phyloP scores from a whole-genome alignment of 2,888 invertebrate species.

The Capitulum mitella region DNA sequence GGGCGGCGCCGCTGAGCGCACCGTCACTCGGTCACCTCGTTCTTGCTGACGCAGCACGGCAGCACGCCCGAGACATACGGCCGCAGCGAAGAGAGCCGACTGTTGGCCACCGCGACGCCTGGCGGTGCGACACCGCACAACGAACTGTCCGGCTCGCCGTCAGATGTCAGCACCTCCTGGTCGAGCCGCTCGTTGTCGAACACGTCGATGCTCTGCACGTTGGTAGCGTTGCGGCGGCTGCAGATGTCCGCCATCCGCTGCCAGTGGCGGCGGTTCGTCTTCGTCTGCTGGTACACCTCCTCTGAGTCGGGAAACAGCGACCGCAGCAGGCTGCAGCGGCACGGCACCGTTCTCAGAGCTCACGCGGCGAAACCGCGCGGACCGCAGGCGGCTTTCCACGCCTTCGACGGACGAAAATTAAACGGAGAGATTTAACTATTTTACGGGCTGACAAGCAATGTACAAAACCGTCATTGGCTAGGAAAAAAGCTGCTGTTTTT shows the following conservation, averaged over 20 bases:
- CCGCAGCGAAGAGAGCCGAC: background rate
- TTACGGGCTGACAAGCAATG: too few species aligned
- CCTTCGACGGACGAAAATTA: too few species aligned
- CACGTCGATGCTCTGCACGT: slow-evolving; percentile 21
- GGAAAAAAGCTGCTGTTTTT: too few species aligned
- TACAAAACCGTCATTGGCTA: too few species aligned
- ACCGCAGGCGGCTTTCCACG: too few species aligned
- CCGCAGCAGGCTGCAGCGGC: background rate
- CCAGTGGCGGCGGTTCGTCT: background rate
- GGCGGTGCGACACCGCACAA: background rate
- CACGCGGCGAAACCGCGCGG: too few species aligned
- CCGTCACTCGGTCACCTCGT: background rate
- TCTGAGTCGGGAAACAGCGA: background rate
- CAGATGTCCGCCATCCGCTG: slow-evolving; percentile 18
- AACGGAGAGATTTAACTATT: too few species aligned
- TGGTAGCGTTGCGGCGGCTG: background rate
- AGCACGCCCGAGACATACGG: background rate
- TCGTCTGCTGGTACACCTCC: slow-evolving; percentile 3
- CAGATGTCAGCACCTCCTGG: slow-evolving; percentile 2
- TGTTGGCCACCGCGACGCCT: background rate
- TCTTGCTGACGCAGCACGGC: slow-evolving; percentile 1
- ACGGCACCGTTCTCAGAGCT: too few species aligned
- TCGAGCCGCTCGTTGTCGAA: slow-evolving; percentile 20
- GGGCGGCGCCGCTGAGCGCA: background rate
- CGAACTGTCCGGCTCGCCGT: background rate